Evolutionary conservation across 2,113 vertebrate genomes (phyloP).

Genomic region (Pollachius pollachius): DNA sequence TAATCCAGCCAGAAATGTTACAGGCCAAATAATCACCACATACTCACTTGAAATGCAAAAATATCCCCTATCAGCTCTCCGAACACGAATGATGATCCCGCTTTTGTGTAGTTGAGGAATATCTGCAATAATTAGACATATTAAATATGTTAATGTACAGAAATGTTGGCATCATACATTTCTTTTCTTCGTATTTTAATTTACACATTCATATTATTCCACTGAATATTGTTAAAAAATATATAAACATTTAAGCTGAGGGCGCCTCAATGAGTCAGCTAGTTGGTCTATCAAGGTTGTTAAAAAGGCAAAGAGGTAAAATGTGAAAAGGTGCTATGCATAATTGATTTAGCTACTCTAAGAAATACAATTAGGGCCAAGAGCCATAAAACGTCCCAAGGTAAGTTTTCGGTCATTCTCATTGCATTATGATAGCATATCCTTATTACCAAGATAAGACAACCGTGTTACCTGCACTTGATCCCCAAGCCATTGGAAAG

Average conservation of each 20-base stretch:
- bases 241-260: too few relatives aligned
- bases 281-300: too few relatives aligned
- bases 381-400: conserved; percentile 38
- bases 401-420: conserved; percentile 25
- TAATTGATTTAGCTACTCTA: conserved; percentile 8
- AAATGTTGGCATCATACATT: background rate
- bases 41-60: conserved; percentile 93
- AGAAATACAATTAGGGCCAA: conserved; percentile 8
- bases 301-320: too few relatives aligned
- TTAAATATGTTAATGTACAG: background rate
- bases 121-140: conserved; percentile 62
- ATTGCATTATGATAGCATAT: background rate
- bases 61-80: conserved; percentile 74
- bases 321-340: background rate
- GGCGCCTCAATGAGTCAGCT: too few relatives aligned
- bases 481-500: conserved; percentile 87
- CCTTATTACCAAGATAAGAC: conserved; percentile 6
- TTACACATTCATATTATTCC: background rate
- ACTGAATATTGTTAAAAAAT: too few relatives aligned
- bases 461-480: conserved; percentile 85
- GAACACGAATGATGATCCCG: conserved; percentile 88
- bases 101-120: conserved; percentile 85
- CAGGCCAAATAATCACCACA: background rate
- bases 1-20: conserved; percentile 2
- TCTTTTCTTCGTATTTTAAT: background rate